Evolutionary conservation across 2,888 invertebrate species (phyloP).

Genomic region (Xanthorhoe spadicearia): DNA sequence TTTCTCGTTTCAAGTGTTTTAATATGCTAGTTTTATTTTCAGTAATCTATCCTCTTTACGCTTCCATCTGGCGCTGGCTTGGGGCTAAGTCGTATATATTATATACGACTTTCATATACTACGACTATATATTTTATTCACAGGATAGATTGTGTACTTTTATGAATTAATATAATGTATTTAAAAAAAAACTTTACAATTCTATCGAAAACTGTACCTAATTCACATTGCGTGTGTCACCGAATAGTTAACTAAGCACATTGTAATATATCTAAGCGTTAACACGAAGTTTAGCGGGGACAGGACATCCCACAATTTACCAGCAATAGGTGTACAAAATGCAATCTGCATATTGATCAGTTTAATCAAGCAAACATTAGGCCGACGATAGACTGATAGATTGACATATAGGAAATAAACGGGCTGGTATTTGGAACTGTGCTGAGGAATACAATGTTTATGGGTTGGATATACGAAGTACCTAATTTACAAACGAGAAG

Average conservation of each 20-base stretch:
- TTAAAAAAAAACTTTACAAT: too few relatives aligned
- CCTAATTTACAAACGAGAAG: too few relatives aligned
- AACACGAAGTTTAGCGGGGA: slow-evolving; percentile 10
- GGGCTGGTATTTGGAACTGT: neutral
- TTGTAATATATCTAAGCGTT: neutral
- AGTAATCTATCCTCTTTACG: too few relatives aligned
- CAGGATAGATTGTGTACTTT: too few relatives aligned
- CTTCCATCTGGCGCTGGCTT: too few relatives aligned
- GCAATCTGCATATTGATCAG: slow-evolving; percentile 29
- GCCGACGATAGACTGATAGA: slow-evolving; percentile 2
- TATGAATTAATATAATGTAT: too few relatives aligned
- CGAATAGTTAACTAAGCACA: neutral
- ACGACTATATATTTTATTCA: too few relatives aligned
- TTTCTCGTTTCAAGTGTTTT: too few relatives aligned
- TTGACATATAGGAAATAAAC: neutral
- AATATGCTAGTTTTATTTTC: too few relatives aligned
- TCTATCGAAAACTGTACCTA: neutral
- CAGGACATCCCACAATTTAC: slow-evolving; percentile 4
- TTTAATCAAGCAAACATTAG: slow-evolving; percentile 29
- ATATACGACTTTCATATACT: too few relatives aligned
- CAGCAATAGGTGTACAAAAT: slow-evolving; percentile 16
- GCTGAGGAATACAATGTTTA: neutral
- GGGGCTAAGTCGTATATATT: too few relatives aligned
- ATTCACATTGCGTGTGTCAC: neutral
- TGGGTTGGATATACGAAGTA: neutral